Conservation (phyloP, 2,113 vertebrate genomes). For the Strix uralensis region DNA sequence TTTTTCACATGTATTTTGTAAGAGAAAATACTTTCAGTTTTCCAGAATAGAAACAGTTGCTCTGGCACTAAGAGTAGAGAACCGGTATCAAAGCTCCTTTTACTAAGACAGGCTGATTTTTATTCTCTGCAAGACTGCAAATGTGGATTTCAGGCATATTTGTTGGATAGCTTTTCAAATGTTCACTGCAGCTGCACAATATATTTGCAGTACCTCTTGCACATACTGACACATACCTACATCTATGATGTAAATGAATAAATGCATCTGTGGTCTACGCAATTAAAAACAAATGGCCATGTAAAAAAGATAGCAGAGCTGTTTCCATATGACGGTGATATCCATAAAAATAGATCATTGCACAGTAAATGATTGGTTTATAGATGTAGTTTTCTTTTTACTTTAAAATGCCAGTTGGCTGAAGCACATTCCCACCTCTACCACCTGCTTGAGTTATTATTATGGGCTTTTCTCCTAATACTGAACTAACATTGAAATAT, state of each 20-base stretch:
- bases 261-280: slow-evolving; percentile 12
- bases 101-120: not conserved
- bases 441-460: not conserved
- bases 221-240: not conserved
- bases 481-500: not conserved
- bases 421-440: not conserved
- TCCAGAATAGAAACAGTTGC: not conserved
- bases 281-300: slow-evolving; percentile 66
- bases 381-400: not conserved
- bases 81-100: not conserved
- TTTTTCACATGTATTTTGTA: not conserved
- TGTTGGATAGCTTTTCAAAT: not conserved
- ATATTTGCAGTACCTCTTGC: slow-evolving; percentile 7
- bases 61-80: not conserved
- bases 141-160: not conserved
- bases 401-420: not conserved
- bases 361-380: not conserved
- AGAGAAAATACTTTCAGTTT: not conserved
- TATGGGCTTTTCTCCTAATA: not conserved
- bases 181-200: slow-evolving; percentile 3
- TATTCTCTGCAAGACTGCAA: not conserved
- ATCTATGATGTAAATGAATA: not conserved
- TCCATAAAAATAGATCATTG: slow-evolving; percentile 10
- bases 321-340: not conserved
- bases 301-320: not conserved